Percentiles rank a stretch among this genome's conserved stretches.
Evolutionary conservation across 1,140 invertebrate genomes (phyloP).

Genomic region (Drosophila miranda): DNA sequence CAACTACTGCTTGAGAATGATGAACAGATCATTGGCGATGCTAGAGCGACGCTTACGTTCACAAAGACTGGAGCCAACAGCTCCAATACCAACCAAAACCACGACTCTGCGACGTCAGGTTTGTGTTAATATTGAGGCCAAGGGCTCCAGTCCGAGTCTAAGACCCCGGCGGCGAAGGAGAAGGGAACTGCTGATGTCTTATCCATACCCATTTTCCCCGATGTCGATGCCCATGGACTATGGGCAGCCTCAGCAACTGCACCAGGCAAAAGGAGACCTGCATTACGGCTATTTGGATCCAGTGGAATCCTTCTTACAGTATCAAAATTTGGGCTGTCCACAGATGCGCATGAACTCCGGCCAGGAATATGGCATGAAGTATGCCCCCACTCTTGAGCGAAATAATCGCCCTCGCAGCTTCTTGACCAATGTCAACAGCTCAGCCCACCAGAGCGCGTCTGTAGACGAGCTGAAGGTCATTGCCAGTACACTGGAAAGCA

Average conservation of each 20-base stretch:
- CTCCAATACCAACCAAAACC: constrained; percentile 21
- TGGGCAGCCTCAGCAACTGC: background rate
- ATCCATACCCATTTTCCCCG: background rate
- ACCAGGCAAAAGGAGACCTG: no score
- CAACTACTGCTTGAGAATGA: background rate
- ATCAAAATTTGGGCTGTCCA: no score
- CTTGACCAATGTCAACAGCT: no score
- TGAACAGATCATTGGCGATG: constrained; percentile 4
- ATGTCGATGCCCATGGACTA: background rate
- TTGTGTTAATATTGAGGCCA: constrained; percentile 47
- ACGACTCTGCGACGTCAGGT: constrained; percentile 46
- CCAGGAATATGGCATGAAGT: no score
- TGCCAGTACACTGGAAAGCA: no score
- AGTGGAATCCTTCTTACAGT: no score
- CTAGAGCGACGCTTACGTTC: constrained; percentile 12
- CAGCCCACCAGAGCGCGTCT: no score
- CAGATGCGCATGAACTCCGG: no score
- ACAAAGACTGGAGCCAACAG: constrained; percentile 5
- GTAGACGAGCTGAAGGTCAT: no score
- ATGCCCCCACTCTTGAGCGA: no score
- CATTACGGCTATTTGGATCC: no score
- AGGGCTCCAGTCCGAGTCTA: constrained; percentile 17
- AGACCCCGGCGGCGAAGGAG: constrained; percentile 10
- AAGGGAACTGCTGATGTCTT: constrained; percentile 1
- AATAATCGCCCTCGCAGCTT: no score